Evolutionary conservation across 2,113 vertebrate genomes (phyloP).

Genomic region (Myiagra hebetior): DNA sequence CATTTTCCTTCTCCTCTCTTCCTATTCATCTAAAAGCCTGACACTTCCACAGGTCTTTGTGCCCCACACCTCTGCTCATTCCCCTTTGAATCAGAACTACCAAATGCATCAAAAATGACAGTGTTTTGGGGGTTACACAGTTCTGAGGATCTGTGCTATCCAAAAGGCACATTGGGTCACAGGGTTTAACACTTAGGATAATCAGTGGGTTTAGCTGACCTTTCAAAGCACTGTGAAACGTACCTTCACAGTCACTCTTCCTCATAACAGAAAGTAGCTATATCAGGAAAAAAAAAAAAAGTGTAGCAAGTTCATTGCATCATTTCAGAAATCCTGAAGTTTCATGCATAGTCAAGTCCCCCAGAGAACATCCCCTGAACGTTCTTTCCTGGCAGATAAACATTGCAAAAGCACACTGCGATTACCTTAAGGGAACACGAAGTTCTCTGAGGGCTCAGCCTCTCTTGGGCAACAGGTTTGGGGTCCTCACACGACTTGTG

Average conservation of each 20-base stretch:
- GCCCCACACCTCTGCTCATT: background rate
- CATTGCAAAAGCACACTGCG: background rate
- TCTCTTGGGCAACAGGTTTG: background rate
- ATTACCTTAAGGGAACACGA: slow-evolving; percentile 57
- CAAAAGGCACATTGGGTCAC: background rate
- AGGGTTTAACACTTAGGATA: background rate
- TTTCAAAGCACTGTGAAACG: background rate
- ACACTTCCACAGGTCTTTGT: background rate
- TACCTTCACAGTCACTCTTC: background rate
- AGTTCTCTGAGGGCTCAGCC: background rate
- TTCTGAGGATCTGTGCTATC: background rate
- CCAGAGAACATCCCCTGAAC: background rate
- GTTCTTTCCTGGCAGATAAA: background rate
- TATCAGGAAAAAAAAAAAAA: background rate
- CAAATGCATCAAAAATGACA: background rate
- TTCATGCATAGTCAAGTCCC: background rate
- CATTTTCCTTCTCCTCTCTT: background rate
- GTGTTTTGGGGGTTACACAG: background rate
- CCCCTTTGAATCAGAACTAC: background rate
- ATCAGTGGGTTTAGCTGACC: background rate
- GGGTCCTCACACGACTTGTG: background rate
- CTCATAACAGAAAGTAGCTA: background rate
- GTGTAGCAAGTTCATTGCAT: background rate
- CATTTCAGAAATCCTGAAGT: slow-evolving; percentile 20
- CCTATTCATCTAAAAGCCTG: background rate